Evolutionary conservation across 2,113 vertebrate genomes (phyloP).

Genomic region (Ictalurus furcatus): DNA sequence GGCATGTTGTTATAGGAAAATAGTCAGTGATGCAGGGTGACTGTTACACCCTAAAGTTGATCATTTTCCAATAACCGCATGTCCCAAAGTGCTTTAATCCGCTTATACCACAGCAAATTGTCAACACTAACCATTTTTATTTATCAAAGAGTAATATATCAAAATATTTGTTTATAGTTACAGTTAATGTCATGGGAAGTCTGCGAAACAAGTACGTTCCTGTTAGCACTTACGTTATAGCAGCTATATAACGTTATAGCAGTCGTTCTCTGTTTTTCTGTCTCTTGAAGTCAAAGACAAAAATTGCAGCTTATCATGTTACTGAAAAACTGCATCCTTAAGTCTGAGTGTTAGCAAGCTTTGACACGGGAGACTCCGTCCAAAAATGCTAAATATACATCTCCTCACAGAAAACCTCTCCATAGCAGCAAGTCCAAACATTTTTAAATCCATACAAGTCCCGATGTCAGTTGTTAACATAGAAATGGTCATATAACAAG

Average conservation of each 20-base stretch:
- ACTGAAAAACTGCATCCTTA: background rate
- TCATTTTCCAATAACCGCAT: background rate
- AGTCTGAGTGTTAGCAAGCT: background rate
- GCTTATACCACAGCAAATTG: background rate
- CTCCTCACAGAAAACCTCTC: background rate
- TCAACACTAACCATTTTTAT: background rate
- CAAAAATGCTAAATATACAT: background rate
- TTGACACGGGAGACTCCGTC: background rate
- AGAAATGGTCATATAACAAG: no score
- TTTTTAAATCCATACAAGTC: background rate
- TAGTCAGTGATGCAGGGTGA: background rate
- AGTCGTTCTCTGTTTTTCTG: background rate
- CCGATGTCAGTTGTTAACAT: no score
- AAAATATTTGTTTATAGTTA: background rate
- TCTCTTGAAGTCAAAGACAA: background rate
- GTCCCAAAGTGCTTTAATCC: background rate
- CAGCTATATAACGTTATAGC: background rate
- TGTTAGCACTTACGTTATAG: background rate
- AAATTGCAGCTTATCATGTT: background rate
- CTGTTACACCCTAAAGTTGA: background rate
- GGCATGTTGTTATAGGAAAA: background rate
- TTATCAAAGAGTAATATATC: background rate
- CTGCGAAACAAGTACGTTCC: background rate
- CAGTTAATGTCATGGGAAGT: background rate
- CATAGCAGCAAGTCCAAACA: background rate